Evolutionary conservation across 2,888 invertebrate species (phyloP).

Genomic region (Diarsia dahlii): DNA sequence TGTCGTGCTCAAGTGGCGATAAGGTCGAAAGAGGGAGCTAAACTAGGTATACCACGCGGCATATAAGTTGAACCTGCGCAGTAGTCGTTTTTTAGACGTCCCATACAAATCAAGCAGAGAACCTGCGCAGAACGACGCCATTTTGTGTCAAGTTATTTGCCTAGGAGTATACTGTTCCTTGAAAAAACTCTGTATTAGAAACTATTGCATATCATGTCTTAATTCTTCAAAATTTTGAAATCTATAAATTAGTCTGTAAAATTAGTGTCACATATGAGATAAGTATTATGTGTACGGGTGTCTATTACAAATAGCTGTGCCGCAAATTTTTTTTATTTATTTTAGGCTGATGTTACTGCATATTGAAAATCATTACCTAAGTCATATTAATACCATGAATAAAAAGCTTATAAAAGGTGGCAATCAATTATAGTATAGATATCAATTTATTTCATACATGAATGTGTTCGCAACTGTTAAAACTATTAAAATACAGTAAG

Average conservation of each 20-base stretch:
- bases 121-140: too few relatives aligned
- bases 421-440: neutral
- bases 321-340: neutral
- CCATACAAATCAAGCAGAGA: too few relatives aligned
- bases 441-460: too few relatives aligned
- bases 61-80: too few relatives aligned
- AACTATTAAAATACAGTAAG: neutral
- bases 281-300: neutral
- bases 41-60: too few relatives aligned
- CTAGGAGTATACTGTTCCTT: too few relatives aligned
- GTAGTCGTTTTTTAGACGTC: too few relatives aligned
- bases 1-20: neutral
- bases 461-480: neutral
- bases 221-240: too few relatives aligned
- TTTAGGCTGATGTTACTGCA: neutral
- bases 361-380: neutral
- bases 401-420: neutral
- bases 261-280: neutral
- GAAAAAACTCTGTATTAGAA: too few relatives aligned
- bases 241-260: too few relatives aligned
- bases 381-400: neutral
- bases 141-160: too few relatives aligned
- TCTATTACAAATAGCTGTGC: fast-evolving
- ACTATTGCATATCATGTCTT: too few relatives aligned
- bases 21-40: neutral